These are phyloP conservation scores for Catharus fuscescens DNA, from an alignment of 2,113 vertebrate species.

Conservation along the genomic window DNA sequence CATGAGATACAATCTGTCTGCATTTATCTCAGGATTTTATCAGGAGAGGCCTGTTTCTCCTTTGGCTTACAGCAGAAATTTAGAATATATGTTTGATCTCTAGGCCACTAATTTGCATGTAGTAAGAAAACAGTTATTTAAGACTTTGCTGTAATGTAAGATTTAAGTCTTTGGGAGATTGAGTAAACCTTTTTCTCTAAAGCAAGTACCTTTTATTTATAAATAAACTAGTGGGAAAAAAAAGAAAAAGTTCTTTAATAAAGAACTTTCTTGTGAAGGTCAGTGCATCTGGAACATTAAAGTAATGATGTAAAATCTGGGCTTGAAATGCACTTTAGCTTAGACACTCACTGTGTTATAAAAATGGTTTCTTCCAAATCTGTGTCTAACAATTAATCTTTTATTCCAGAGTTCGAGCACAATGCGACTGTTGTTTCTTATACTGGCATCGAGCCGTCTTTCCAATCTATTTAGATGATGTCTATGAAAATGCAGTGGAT, in stretches of 20 bases:
- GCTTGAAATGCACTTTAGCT: not conserved
- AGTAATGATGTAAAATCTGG: not conserved
- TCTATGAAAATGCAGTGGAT: slow-evolving; percentile 94
- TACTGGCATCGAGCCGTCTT: slow-evolving; percentile 98
- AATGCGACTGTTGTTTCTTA: slow-evolving; percentile 95
- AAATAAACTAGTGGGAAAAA: not conserved
- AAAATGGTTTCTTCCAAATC: not conserved
- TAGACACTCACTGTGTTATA: not conserved
- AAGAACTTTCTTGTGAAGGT: not conserved
- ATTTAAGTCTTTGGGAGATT: not conserved
- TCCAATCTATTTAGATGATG: slow-evolving; percentile 98
- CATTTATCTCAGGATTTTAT: not conserved
- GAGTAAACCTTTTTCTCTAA: not conserved
- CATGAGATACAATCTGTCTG: not conserved
- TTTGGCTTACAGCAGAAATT: not conserved
- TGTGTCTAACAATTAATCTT: slow-evolving; percentile 37
- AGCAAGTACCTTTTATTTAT: not conserved
- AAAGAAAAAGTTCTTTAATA: not conserved
- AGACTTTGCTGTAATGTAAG: not conserved
- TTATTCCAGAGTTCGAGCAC: slow-evolving; percentile 83
- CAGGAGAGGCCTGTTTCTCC: not conserved
- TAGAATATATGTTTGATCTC: not conserved
- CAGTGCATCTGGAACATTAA: not conserved
- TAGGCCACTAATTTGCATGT: not conserved
- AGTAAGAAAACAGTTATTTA: not conserved